Conservation (phyloP, 2,888 invertebrate species). For the Lithophane socia region DNA sequence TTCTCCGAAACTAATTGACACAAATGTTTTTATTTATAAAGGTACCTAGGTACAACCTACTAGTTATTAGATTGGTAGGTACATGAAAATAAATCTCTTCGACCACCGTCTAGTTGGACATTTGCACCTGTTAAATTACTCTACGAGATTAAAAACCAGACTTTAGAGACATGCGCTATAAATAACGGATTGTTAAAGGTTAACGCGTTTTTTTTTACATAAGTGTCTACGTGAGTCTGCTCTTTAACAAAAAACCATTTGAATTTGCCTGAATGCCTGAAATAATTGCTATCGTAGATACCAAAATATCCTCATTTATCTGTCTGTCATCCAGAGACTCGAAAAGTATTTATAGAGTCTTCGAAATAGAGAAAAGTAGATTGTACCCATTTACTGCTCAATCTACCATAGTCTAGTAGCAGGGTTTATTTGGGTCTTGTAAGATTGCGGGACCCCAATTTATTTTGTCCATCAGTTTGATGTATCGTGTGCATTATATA, state of each 20-base stretch:
- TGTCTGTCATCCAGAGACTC: not conserved
- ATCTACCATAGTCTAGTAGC: conserved; percentile 12
- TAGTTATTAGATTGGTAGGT: not conserved
- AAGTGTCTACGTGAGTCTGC: not conserved
- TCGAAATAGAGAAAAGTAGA: conserved; percentile 36
- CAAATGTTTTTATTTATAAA: not conserved
- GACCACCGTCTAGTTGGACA: too few species aligned
- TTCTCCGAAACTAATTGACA: not conserved
- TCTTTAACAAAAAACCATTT: not conserved
- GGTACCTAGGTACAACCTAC: not conserved
- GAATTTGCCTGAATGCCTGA: not conserved
- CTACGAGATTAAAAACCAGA: too few species aligned
- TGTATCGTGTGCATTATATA: conserved; percentile 13
- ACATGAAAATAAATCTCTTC: not conserved
- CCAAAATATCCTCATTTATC: conserved; percentile 19
- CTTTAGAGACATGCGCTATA: not conserved
- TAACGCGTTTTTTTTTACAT: not conserved
- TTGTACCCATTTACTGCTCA: conserved; percentile 15
- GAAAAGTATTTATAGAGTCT: not conserved
- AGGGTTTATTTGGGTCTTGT: conserved; percentile 40
- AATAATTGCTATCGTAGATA: not conserved
- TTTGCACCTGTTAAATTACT: too few species aligned
- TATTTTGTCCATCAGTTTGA: conserved; percentile 49
- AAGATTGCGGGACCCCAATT: conserved; percentile 37
- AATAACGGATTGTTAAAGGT: not conserved